Base-by-base conservation (phyloP, 2,888 invertebrate species). In the Synanthedon vespiformis region DNA sequence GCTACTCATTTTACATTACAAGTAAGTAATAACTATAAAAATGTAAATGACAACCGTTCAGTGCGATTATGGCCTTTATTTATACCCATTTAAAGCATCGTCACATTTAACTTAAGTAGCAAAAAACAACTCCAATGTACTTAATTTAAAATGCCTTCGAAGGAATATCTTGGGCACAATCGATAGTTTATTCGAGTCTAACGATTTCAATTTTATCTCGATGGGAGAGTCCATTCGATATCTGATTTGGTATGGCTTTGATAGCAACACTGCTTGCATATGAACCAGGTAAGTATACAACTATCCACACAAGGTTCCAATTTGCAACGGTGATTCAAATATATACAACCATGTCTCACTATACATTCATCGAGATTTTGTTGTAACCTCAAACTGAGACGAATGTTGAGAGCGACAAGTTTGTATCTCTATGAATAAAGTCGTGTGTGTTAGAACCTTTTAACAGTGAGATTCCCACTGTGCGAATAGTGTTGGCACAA, bases 181-280 rank as follows among this genome's bases (percentile, higher is more conserved):
- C 74, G 61, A 70, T 69, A 63, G 60, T 70, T 70, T 68, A 75
- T 74, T 68, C 67, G 63, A 71, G 70, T 69, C 70, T 70, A 77
- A 74, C 74, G 68, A 79, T 75, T 73, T 74, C 71, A 75, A 74
- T 77, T 72, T 73, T 72, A 77, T 79, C 73, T 68, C 62, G 64
- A 72, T 69, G 59, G 64, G 54, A 57, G 58, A 56, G 62, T 63
- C 66, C 66, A 69, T 68, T 59, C 62, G 72, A 74, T 73, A 77
- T 75, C 67, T 64, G 72, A 71, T 74, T 74, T 61, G 60, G 59
- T 71, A 74, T 68, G 61, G 68, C 64, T 60, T 58, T 64, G 70
- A 74, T 74, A 67, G 68, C 67, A 62, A 65, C 74, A 70, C 69
- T 60, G 66, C 61, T 69, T 74, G 77, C 77, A 79, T 79, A 71